phyloP scores from a whole-genome alignment of 2,888 invertebrate species.

The Pseudococcus viburni region DNA sequence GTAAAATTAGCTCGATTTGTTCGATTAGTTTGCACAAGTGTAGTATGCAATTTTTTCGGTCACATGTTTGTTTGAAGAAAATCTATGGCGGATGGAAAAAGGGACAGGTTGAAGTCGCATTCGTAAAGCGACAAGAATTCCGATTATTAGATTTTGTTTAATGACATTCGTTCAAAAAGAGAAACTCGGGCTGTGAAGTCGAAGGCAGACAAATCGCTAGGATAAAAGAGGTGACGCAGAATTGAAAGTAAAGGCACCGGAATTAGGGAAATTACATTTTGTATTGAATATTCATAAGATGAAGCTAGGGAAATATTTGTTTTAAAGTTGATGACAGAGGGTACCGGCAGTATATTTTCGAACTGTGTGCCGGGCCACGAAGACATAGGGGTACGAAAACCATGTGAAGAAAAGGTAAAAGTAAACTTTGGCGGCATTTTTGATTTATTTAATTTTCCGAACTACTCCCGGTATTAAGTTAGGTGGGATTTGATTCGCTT shows the following conservation, averaged over 20 bases:
- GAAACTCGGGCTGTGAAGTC: constrained; percentile 35
- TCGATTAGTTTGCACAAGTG: background rate
- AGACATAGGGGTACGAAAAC: constrained; percentile 31
- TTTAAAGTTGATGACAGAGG: constrained; percentile 60
- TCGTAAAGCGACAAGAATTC: constrained; percentile 56
- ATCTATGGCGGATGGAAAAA: background rate
- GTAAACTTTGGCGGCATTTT: constrained; percentile 44
- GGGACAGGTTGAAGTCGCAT: background rate
- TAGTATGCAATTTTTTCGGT: background rate
- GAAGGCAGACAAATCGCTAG: constrained; percentile 61
- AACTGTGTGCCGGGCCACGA: background rate
- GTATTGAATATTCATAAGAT: constrained; percentile 65
- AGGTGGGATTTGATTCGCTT: constrained; percentile 19
- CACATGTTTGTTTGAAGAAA: background rate
- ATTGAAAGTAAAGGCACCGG: constrained; percentile 65
- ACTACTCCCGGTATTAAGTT: constrained; percentile 6
- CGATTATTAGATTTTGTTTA: constrained; percentile 64
- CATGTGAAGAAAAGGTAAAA: constrained; percentile 47
- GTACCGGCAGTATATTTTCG: constrained; percentile 27
- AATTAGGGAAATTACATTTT: constrained; percentile 65
- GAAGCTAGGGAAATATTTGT: constrained; percentile 62
- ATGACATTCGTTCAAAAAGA: constrained; percentile 63
- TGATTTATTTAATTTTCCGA: constrained; percentile 45
- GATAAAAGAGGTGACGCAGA: constrained; percentile 62
- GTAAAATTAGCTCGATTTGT: constrained; percentile 33